Conservation (phyloP, 1,140 invertebrate genomes). For the Wiebesia pumilae region DNA sequence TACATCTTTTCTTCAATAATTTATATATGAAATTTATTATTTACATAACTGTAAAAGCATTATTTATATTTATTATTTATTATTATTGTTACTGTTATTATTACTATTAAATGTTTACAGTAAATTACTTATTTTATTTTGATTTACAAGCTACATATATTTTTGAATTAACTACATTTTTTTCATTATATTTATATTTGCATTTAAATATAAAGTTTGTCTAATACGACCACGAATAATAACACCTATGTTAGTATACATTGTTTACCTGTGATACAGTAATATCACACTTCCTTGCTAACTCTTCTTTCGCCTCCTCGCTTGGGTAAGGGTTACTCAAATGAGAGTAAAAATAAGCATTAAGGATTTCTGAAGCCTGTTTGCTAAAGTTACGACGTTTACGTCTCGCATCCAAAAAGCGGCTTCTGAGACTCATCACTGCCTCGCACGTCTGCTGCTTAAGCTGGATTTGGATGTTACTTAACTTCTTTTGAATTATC, state of each 20-base stretch:
- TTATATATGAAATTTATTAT: no score
- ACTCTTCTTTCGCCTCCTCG: slow-evolving; percentile 99
- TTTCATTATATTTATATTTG: no score
- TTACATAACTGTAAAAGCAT: no score
- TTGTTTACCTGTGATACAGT: slow-evolving; percentile 91
- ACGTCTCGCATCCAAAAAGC: slow-evolving; percentile 96
- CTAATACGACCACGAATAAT: neutral
- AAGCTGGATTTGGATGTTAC: slow-evolving; percentile 99
- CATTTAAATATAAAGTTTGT: no score
- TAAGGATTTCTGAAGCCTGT: slow-evolving; percentile 99
- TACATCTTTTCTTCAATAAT: no score
- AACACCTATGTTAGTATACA: no score
- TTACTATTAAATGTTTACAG: no score
- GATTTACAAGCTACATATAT: no score
- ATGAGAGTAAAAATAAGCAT: slow-evolving; percentile 99
- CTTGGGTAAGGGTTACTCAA: slow-evolving; percentile 99
- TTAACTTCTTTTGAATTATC: slow-evolving; percentile 99
- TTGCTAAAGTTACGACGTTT: slow-evolving; percentile 99
- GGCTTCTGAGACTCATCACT: slow-evolving; percentile 96
- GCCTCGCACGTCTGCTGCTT: slow-evolving; percentile 99
- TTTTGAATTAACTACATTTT: no score
- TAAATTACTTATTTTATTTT: no score
- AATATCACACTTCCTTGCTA: slow-evolving; percentile 98
- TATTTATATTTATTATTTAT: no score
- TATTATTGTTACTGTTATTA: no score